These are phyloP conservation scores for Pangasianodon gigas DNA, from an alignment of 2,113 vertebrate genomes.

Conservation along the genomic window DNA sequence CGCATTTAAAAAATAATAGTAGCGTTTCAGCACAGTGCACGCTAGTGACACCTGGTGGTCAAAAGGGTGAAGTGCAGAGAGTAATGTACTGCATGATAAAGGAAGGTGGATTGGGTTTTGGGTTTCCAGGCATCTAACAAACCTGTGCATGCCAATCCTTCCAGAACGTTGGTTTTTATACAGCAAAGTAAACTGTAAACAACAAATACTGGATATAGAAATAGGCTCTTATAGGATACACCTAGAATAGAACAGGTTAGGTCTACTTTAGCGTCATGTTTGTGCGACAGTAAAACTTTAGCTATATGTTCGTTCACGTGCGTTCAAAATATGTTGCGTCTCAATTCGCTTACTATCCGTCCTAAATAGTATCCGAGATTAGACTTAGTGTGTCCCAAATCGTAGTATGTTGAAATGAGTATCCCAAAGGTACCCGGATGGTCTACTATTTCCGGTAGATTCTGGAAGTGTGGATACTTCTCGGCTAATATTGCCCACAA, in stretches of 20 bases:
- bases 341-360: too few relatives aligned
- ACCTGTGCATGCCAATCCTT: not conserved
- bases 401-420: too few relatives aligned
- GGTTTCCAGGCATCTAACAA: not conserved
- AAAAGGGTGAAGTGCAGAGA: not conserved
- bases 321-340: not conserved
- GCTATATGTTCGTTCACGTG: not conserved
- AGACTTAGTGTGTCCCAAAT: too few relatives aligned
- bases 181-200: not conserved
- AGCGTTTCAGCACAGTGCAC: not conserved
- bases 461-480: too few relatives aligned
- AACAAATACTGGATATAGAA: not conserved
- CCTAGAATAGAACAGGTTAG: too few relatives aligned
- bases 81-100: not conserved
- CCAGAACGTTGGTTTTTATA: not conserved
- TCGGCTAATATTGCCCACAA: too few relatives aligned
- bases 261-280: not conserved
- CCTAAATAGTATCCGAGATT: too few relatives aligned
- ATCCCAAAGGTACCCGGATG: too few relatives aligned
- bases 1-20: not conserved
- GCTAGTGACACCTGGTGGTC: not conserved
- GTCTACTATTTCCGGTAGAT: too few relatives aligned
- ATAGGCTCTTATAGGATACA: not conserved
- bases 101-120: not conserved
- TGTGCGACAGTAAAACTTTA: not conserved